phyloP scores from a whole-genome alignment of 2,797 vertebrate genomes.

The Manis crassicaudata region DNA sequence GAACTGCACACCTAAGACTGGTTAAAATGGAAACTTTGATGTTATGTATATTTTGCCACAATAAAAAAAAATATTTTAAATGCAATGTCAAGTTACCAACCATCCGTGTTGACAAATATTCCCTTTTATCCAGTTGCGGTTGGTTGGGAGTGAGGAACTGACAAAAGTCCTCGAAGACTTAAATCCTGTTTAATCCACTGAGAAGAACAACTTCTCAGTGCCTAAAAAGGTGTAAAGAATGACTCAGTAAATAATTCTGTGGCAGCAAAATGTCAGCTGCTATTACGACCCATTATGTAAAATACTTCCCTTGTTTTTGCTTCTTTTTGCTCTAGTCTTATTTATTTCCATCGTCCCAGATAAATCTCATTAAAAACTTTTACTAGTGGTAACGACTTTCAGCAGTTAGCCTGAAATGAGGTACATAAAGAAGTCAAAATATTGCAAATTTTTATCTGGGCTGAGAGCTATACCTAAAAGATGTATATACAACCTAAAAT shows the following conservation, averaged over 20 bases:
- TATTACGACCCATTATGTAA: neutral
- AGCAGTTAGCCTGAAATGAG: neutral
- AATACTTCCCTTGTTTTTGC: neutral
- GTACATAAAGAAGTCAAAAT: neutral
- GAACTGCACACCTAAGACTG: neutral
- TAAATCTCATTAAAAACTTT: slow-evolving; percentile 28
- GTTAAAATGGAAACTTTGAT: neutral
- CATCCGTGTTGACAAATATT: neutral
- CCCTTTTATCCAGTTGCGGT: neutral
- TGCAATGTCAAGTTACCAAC: neutral
- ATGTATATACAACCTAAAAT: neutral
- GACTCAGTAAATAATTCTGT: neutral
- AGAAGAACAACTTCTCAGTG: neutral
- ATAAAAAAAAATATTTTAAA: neutral
- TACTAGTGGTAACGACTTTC: neutral
- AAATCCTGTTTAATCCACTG: neutral
- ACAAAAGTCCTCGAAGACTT: slow-evolving; percentile 18
- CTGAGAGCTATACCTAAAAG: neutral
- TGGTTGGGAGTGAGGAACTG: slow-evolving; percentile 9
- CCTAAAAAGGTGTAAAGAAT: neutral
- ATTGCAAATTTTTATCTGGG: neutral
- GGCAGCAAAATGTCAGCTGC: neutral
- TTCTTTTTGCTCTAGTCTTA: slow-evolving; percentile 10
- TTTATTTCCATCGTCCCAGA: neutral
- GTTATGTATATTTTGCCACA: neutral